These are phyloP conservation scores for Drosophila falleni DNA, from an alignment of 2,888 invertebrate species.

Conservation along the genomic window DNA sequence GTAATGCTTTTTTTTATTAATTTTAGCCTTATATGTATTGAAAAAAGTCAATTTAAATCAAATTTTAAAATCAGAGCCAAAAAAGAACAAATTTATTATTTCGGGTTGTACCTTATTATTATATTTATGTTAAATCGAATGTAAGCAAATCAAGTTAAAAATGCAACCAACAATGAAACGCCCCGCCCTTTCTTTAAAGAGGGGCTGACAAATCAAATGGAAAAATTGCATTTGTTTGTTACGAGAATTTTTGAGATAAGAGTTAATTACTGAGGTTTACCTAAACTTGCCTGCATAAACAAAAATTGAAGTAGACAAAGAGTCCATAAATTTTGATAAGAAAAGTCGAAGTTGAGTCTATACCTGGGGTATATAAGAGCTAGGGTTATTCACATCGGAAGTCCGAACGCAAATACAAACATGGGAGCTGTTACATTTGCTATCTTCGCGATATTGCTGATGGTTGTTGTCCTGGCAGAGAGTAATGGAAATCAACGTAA, in stretches of 20 bases:
- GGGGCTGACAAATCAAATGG: not conserved
- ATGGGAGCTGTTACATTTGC: constrained; percentile 1
- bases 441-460: not conserved
- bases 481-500: not conserved
- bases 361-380: constrained; percentile 6
- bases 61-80: too few species aligned
- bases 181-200: not conserved
- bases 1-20: too few species aligned
- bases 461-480: not conserved
- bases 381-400: not conserved
- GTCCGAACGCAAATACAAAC: not conserved
- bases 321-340: constrained; percentile 13
- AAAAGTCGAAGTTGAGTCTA: not conserved
- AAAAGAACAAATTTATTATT: too few species aligned
- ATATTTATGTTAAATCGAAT: too few species aligned
- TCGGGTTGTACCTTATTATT: too few species aligned
- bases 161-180: not conserved
- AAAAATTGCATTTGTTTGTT: not conserved
- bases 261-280: not conserved
- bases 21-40: too few species aligned
- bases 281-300: not conserved
- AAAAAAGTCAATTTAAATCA: too few species aligned
- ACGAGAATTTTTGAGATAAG: constrained; percentile 2
- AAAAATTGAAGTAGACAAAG: not conserved
- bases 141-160: not conserved